phyloP scores from a whole-genome alignment of 1,140 invertebrate species.

The Hypsibius dujardini region DNA sequence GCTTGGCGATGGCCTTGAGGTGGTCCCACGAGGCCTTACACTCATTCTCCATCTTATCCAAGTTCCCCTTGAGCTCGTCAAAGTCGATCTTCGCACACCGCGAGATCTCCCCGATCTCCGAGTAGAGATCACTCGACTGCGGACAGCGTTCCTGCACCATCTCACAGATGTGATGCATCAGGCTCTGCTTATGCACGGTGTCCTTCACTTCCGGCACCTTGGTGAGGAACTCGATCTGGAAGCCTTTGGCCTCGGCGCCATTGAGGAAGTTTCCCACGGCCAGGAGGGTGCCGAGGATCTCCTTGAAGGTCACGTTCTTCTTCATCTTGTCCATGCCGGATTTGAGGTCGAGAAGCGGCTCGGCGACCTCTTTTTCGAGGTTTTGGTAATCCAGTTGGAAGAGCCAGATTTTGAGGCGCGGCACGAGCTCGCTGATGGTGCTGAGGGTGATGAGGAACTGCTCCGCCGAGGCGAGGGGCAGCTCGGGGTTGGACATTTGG shows the following conservation, averaged over 20 bases:
- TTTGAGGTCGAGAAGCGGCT: constrained; percentile 94
- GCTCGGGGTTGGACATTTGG: constrained; percentile 73
- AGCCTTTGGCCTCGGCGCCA: constrained; percentile 82
- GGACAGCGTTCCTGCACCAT: constrained; percentile 92
- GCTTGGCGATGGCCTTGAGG: constrained; percentile 82
- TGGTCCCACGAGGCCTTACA: constrained; percentile 96
- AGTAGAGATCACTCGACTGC: constrained; percentile 77
- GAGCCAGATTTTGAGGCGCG: constrained; percentile 86
- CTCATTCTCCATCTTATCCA: constrained; percentile 72
- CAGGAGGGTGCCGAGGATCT: constrained; percentile 74
- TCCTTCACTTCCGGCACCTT: constrained; percentile 99
- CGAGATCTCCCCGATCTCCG: constrained; percentile 50
- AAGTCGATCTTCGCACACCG: constrained; percentile 55
- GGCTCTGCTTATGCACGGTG: constrained; percentile 87
- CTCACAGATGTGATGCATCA: constrained; percentile 88
- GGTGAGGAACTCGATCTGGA: constrained; percentile 88
- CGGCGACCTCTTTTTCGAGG: constrained; percentile 88
- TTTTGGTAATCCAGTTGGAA: constrained; percentile 97
- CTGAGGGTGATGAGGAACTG: constrained; percentile 88
- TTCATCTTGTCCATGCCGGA: constrained; percentile 76
- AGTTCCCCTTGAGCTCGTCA: constrained; percentile 63
- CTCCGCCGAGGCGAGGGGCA: constrained; percentile 88
- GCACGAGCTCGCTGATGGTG: constrained; percentile 83
- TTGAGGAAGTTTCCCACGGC: constrained; percentile 95
- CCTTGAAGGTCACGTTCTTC: constrained; percentile 79